Percentiles rank a stretch among this genome's conserved stretches.
Conservation (phyloP, 2,113 vertebrate genomes). For the Grallaria varia region DNA sequence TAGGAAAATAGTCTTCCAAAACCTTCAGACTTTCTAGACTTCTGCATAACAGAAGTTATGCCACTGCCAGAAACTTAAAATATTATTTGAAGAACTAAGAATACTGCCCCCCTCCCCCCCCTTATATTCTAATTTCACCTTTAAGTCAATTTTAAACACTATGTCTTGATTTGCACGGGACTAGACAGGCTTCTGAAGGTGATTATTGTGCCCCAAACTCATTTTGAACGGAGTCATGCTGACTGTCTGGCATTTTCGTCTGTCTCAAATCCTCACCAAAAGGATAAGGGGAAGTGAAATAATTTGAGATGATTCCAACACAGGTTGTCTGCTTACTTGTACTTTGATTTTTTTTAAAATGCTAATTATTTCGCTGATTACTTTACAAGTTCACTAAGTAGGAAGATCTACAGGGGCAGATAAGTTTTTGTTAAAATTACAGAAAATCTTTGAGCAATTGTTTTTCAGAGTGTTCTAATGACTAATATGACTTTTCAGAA, state of each 20-base stretch:
- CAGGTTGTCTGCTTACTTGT: neutral
- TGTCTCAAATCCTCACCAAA: neutral
- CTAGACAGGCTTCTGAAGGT: neutral
- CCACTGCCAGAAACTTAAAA: neutral
- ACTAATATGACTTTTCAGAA: neutral
- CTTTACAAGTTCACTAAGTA: neutral
- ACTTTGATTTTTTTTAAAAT: neutral
- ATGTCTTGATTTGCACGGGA: neutral
- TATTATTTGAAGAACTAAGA: neutral
- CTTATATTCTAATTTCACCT: neutral
- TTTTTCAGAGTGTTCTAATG: neutral
- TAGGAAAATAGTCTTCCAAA: neutral
- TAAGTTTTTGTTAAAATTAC: neutral
- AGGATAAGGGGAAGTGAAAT: neutral
- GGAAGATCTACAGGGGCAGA: neutral
- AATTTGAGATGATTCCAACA: neutral
- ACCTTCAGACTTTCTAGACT: neutral
- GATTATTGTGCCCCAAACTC: neutral
- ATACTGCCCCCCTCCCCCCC: neutral
- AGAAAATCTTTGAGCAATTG: neutral
- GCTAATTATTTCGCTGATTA: neutral
- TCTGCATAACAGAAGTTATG: neutral
- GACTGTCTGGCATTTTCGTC: neutral
- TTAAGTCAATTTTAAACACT: neutral
- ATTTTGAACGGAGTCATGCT: neutral